Evolutionary conservation across 2,797 vertebrate species (phyloP).

Genomic region (Gobio occitaniae): DNA sequence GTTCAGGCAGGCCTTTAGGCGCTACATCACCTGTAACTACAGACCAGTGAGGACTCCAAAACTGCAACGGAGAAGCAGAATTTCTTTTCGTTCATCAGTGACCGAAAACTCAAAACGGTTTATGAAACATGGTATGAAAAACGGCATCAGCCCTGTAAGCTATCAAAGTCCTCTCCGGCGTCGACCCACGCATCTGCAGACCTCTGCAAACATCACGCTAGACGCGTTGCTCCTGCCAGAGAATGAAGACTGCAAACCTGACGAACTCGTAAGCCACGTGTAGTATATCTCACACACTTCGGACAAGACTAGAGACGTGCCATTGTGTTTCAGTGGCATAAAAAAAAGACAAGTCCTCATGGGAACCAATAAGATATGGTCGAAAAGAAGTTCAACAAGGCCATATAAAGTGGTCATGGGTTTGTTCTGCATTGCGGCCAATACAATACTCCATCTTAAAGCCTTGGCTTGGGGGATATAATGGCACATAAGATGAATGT

Average conservation of each 20-base stretch:
- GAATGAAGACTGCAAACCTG: conserved; percentile 84
- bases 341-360: neutral
- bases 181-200: conserved; percentile 77
- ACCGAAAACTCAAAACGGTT: conserved; percentile 91
- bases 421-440: neutral
- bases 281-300: conserved; percentile 66
- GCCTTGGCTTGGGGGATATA: neutral
- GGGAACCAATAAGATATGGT: neutral
- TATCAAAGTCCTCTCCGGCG: conserved; percentile 87
- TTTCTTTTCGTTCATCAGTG: conserved; percentile 86
- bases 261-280: conserved; percentile 88
- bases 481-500: neutral
- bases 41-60: conserved; percentile 66
- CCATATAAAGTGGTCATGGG: neutral
- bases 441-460: neutral
- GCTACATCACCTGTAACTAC: conserved; percentile 95
- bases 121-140: conserved; percentile 89
- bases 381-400: too few species aligned
- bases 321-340: neutral
- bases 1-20: conserved; percentile 91
- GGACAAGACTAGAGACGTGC: neutral
- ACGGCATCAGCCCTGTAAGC: conserved; percentile 85
- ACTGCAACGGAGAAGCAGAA: conserved; percentile 76
- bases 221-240: conserved; percentile 87
- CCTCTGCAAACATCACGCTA: conserved; percentile 79